Conservation (phyloP, 2,797 vertebrate genomes). For the Saguinus oedipus region DNA sequence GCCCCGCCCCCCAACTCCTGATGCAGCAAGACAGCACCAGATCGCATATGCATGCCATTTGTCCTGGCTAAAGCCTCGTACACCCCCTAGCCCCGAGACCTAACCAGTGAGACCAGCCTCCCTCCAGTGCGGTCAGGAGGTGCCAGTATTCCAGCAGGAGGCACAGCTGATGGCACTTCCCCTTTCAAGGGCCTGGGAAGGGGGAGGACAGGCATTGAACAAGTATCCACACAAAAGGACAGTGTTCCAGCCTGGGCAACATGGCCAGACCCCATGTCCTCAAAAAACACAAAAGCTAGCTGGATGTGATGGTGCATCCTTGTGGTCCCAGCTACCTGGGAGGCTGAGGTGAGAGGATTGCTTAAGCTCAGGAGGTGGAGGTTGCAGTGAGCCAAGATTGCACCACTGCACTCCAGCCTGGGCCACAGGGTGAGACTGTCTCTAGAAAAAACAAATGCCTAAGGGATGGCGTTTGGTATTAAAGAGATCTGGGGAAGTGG, state of each 20-base stretch:
- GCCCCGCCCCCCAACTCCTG: not conserved
- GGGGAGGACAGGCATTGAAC: not conserved
- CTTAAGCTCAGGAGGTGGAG: not conserved
- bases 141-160: not conserved
- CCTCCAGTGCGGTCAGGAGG: not conserved
- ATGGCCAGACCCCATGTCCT: not conserved
- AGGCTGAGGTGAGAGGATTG: not conserved
- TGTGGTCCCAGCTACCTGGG: not conserved
- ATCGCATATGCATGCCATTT: not conserved
- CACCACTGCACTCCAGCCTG: not conserved
- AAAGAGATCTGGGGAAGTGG: not conserved
- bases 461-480: not conserved
- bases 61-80: not conserved
- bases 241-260: not conserved
- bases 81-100: not conserved
- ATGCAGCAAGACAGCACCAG: too few relatives aligned
- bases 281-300: not conserved
- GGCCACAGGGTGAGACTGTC: not conserved
- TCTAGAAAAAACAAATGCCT: not conserved
- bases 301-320: rapidly evolving
- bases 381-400: not conserved
- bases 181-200: not conserved
- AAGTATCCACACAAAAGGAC: not conserved
- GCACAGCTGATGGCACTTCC: too few relatives aligned
- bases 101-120: not conserved